Percentiles rank a stretch among this genome's conserved stretches.
These are phyloP conservation scores for Spialia ferax DNA, from an alignment of 2,888 invertebrate species.

Conservation along the genomic window DNA sequence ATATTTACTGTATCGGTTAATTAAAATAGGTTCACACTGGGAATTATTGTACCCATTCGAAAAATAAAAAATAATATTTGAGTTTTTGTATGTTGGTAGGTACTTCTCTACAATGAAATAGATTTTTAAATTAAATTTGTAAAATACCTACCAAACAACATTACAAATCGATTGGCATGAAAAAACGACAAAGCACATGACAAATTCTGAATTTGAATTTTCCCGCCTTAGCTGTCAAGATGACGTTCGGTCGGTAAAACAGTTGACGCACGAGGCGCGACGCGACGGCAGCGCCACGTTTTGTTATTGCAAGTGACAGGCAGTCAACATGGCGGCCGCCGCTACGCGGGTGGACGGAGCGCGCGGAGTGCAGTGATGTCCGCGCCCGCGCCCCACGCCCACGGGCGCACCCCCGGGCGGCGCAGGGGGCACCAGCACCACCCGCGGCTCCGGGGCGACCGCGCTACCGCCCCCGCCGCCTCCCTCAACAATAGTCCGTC, in stretches of 20 bases:
- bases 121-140: neutral
- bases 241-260: constrained; percentile 69
- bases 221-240: constrained; percentile 55
- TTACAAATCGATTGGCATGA: no score
- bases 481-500: constrained; percentile 69
- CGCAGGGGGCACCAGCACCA: constrained; percentile 92
- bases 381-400: constrained; percentile 85
- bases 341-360: constrained; percentile 80
- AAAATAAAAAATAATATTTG: no score
- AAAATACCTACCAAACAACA: no score
- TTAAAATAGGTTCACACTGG: no score
- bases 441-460: constrained; percentile 89
- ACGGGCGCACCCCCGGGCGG: constrained; percentile 87
- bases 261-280: constrained; percentile 68
- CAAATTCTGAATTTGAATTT: constrained; percentile 51
- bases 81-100: no score
- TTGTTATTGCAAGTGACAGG: constrained; percentile 59
- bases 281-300: constrained; percentile 75
- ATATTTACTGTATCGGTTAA: no score
- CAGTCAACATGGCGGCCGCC: constrained; percentile 88
- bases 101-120: neutral
- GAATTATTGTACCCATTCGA: no score
- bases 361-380: constrained; percentile 85
- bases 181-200: no score
- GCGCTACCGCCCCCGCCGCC: constrained; percentile 82